Evolutionary conservation across 2,888 invertebrate species (phyloP), one percentile per base, ranked within the genome.

Genomic region (Camponotus fellah): DNA sequence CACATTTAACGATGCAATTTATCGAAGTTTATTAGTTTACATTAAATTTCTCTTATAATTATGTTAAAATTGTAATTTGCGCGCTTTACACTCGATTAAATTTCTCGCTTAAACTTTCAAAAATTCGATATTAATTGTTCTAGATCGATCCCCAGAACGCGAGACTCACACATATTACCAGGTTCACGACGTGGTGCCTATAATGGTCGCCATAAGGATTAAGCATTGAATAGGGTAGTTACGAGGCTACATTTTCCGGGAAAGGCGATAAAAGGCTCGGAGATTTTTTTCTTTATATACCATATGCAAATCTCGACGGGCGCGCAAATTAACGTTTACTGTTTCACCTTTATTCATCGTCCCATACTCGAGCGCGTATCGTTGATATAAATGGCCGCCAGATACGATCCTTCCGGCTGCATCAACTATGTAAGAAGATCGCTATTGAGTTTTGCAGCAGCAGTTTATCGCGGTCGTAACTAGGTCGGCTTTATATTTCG

Each of bases 381-480:
- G 79, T 49, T 72, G 60, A 60, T 79, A 72, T 60, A 26, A 72
- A 79, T 37, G 72, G 26, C 60, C 43, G 12, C 32, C 14, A 53
- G 64, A 81, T 81, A 81, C 32, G 53, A 75, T 40, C 58, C 66
- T 72, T 49, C 64, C 66, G 65, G 62, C 64, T 66, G 65, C 65
- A 74, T 86, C 77, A 84, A 64, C 65, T 58, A 71, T 77, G 82
- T 80, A 74, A 71, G 82, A 68, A 85, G 60, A 53, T 53, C 65
- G 60, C 85, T 83, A 62, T 72, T 72, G 72, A 58, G 80, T 86
- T 88, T 85, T 82, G 62, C 83, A 21, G 4, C 6, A n/a, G 56
- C 79, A 62, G 83, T 86, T 88, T 86, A 86, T 85, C 85, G 82
- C 62, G 37, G 37, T 43, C 49, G 58, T 32, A 53, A 46, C 49